A percentile compares a stretch with the other conserved stretches of the same genome.
Conservation (phyloP, 2,797 vertebrate genomes). For the Sphenodon punctatus region DNA sequence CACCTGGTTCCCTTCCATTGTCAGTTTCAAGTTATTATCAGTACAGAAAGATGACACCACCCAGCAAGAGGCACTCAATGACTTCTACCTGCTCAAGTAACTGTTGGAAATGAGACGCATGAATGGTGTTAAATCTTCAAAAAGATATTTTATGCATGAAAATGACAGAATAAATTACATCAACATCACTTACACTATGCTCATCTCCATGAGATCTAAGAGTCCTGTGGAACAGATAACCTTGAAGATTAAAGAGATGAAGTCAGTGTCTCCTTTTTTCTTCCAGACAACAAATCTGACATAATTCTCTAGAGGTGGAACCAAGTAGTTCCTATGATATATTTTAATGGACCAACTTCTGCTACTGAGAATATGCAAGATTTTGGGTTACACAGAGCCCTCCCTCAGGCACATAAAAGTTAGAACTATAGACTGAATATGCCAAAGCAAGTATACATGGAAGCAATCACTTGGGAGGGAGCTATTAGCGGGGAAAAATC, state of each 20-base stretch:
- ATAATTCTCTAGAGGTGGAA: background rate
- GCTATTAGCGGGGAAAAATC: no score
- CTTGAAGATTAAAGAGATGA: background rate
- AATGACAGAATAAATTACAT: background rate
- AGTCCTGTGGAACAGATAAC: background rate
- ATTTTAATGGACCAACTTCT: background rate
- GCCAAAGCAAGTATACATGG: no score
- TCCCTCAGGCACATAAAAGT: no score
- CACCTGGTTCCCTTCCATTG: no score
- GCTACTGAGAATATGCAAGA: background rate
- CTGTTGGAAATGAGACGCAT: background rate
- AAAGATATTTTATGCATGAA: background rate
- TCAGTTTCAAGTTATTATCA: no score
- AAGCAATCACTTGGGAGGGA: no score
- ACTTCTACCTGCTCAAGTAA: no score
- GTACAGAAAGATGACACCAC: no score
- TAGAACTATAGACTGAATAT: no score
- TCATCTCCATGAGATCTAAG: background rate
- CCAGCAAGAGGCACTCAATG: no score
- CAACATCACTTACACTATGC: background rate
- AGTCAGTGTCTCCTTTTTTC: background rate
- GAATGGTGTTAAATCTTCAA: background rate
- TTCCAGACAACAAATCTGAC: background rate
- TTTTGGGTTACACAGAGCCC: no score
- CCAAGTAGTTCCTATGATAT: no score